Base-by-base conservation (phyloP, 1,140 invertebrate genomes). In the Eurosta solidaginis region DNA sequence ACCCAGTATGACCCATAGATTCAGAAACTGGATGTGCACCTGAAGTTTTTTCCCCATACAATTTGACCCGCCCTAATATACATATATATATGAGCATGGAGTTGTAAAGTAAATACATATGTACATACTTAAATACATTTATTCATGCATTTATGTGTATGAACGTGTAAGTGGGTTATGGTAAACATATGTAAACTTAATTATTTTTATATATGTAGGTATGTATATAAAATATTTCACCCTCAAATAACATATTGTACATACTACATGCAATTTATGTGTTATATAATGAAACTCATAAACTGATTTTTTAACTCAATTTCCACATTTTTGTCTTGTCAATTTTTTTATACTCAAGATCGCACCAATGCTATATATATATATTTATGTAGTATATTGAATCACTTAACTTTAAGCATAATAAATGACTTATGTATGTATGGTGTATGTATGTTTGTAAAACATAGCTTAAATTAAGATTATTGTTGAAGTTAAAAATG, bases 381-480 rank as follows among this genome's bases (percentile, higher is more conserved):
- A 33, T 59, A 22, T 36, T 12, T 33, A 59, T 33, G 14, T 4
- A 59, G 27, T 59, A 59, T 59, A 59, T n/a, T n/a, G n/a, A n/a
- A n/a, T n/a, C n/a, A 68, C n/a, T 40, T 22, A 68, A 17, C 25
- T 40, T 63, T 68, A 40, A 63, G 33, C n/a, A 68, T 40, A 40
- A 68, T 36, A 68, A 68, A 68, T 33, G 17, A 40, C 36, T 68
- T 68, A 68, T 42, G 12, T 59, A 59, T 33, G 29, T 36, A 59
- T 33, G 22, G n/a, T n/a, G n/a, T n/a, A n/a, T n/a, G n/a, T n/a
- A n/a, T 54, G 29, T 54, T 27, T 6, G 36, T 68, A 68, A 63
- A 68, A n/a, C 17, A 68, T 74, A 27, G 42, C 42, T 77, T 83
- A 83, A 83, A 85, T 83, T 85, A 83, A 81, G 82, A 80, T 68